phyloP scores from a whole-genome alignment of 2,888 invertebrate species.

The Apodemia duryi region DNA sequence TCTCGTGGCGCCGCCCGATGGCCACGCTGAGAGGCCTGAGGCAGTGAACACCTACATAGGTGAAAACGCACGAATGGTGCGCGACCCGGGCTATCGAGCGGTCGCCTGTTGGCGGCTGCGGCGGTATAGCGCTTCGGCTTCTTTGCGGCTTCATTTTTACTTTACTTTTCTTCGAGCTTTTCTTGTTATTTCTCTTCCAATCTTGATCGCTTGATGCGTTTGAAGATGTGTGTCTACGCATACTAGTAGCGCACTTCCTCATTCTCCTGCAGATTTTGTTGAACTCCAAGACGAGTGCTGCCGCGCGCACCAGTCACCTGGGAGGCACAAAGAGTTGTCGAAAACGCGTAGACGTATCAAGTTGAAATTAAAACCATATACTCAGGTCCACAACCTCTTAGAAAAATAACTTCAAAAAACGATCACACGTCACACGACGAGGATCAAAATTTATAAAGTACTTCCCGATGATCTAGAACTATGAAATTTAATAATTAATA shows the following conservation, averaged over 20 bases:
- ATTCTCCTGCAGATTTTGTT: not conserved
- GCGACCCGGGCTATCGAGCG: not conserved
- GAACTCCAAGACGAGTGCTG: not conserved
- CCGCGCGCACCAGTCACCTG: not conserved
- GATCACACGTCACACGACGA: no score
- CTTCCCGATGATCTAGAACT: no score
- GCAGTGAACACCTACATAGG: not conserved
- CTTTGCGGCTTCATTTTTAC: not conserved
- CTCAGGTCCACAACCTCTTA: no score
- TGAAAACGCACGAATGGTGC: not conserved
- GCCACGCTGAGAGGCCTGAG: not conserved
- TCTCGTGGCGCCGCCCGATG: not conserved
- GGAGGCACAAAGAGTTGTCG: not conserved
- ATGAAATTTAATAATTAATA: no score
- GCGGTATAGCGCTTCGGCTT: not conserved
- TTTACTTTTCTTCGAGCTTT: no score
- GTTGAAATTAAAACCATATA: no score
- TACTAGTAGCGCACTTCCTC: no score
- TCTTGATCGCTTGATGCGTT: no score
- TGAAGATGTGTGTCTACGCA: no score
- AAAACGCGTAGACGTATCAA: no score
- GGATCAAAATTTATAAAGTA: no score
- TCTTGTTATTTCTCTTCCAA: not conserved
- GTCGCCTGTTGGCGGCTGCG: not conserved
- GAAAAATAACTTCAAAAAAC: no score